phyloP scores from a whole-genome alignment of 2,888 invertebrate genomes.

The Tanypteryx hageni region DNA sequence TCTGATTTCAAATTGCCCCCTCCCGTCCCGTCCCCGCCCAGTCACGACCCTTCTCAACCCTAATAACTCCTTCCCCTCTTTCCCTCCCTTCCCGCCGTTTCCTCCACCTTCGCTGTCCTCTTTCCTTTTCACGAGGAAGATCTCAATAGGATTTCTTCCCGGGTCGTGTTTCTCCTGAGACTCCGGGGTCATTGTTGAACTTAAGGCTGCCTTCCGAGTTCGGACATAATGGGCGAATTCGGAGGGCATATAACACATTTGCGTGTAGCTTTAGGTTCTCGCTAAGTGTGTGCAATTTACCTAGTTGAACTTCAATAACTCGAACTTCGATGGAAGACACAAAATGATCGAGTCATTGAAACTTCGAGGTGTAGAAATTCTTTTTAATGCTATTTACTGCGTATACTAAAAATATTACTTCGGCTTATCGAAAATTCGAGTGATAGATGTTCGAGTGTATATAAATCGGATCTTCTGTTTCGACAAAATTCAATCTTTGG shows the following conservation, averaged over 20 bases:
- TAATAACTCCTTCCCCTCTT: not conserved
- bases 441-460: too few relatives aligned
- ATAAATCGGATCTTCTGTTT: too few relatives aligned
- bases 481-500: too few relatives aligned
- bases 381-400: too few relatives aligned
- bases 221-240: not conserved
- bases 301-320: too few relatives aligned
- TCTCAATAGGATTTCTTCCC: not conserved
- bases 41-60: not conserved
- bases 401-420: too few relatives aligned
- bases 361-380: too few relatives aligned
- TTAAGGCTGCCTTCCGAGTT: not conserved
- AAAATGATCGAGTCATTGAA: too few relatives aligned
- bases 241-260: not conserved
- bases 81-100: not conserved
- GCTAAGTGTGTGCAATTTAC: too few relatives aligned
- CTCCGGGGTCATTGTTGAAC: not conserved
- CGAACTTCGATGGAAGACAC: too few relatives aligned
- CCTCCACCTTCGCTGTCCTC: not conserved
- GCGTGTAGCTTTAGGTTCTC: too few relatives aligned
- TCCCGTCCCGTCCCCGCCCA: conserved; percentile 8
- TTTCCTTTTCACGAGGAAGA: not conserved
- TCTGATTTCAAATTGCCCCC: conserved; percentile 55
- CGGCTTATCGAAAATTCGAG: too few relatives aligned
- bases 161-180: not conserved